phyloP scores from a whole-genome alignment of 2,888 invertebrate genomes.

The Cataglyphis altisquamis region DNA sequence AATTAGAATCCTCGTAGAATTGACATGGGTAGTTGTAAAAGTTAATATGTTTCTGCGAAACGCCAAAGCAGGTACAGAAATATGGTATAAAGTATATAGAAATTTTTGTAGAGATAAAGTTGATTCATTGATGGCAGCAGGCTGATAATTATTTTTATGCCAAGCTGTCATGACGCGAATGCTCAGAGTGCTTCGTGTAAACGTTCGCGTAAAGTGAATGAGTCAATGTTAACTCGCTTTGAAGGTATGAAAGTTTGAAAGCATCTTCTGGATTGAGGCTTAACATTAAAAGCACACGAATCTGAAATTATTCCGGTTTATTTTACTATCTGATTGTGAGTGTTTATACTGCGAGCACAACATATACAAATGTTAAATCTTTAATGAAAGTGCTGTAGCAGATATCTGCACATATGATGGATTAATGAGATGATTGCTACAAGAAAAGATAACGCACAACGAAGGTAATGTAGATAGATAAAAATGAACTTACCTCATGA shows the following conservation, averaged over 20 bases:
- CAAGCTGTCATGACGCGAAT: not conserved
- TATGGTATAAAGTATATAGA: slow-evolving; percentile 3
- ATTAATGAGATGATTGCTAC: not conserved
- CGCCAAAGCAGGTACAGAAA: not conserved
- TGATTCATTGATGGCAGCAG: not conserved
- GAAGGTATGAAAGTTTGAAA: slow-evolving; percentile 35
- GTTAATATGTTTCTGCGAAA: slow-evolving; percentile 46
- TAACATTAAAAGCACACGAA: slow-evolving; percentile 18
- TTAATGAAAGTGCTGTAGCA: not conserved
- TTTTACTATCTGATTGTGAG: not conserved
- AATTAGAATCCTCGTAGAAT: slow-evolving; percentile 57
- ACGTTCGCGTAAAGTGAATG: slow-evolving; percentile 18
- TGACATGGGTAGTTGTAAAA: slow-evolving; percentile 50
- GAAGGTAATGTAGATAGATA: not conserved
- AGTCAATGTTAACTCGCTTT: slow-evolving; percentile 45
- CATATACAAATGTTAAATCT: not conserved
- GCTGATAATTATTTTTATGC: slow-evolving; percentile 47
- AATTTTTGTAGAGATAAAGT: slow-evolving; percentile 22
- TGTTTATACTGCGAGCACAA: not conserved
- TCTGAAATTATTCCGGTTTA: slow-evolving; percentile 30
- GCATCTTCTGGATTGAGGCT: slow-evolving; percentile 15
- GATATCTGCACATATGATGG: not conserved
- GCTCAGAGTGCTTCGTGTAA: slow-evolving; percentile 15
- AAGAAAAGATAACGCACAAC: not conserved
- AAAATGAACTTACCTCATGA: slow-evolving; percentile 35